Evolutionary conservation across 2,797 vertebrate species (phyloP).

Genomic region (Siniperca undulata): DNA sequence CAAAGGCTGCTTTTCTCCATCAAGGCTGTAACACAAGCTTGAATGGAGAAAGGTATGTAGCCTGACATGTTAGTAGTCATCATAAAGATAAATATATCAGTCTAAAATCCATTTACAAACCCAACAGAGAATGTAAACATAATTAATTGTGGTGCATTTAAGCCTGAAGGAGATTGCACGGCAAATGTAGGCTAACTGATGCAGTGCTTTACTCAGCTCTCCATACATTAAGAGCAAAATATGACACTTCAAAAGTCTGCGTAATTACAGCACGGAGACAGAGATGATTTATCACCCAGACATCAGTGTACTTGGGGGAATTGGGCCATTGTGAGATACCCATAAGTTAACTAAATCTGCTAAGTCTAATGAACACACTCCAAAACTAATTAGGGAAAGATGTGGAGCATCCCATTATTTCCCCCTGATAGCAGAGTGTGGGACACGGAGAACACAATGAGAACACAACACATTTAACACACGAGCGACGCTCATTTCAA

Average conservation of each 20-base stretch:
- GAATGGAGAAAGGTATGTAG: conserved; percentile 32
- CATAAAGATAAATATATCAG: conserved; percentile 48
- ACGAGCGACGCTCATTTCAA: conserved; percentile 43
- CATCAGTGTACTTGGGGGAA: conserved; percentile 62
- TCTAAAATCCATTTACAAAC: conserved; percentile 46
- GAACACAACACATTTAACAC: conserved; percentile 57
- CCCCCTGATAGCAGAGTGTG: conserved; percentile 45
- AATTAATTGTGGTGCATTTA: conserved; percentile 44
- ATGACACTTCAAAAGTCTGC: conserved; percentile 61
- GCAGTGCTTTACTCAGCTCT: conserved; percentile 17
- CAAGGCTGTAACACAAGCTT: conserved; percentile 21
- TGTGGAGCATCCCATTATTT: conserved; percentile 69
- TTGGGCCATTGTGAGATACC: conserved; percentile 61
- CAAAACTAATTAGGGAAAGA: conserved; percentile 79
- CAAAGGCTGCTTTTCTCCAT: conserved; percentile 16
- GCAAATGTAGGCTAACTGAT: conserved; percentile 33
- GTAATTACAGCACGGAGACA: conserved; percentile 68
- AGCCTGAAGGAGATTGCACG: conserved; percentile 33
- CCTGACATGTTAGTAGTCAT: conserved; percentile 25
- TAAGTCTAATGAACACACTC: conserved; percentile 77
- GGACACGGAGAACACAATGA: conserved; percentile 47
- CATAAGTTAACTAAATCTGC: conserved; percentile 75
- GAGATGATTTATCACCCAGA: conserved; percentile 75
- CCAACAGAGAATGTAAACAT: conserved; percentile 52
- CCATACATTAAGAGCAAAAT: conserved; percentile 53